Conservation (phyloP, 1,140 invertebrate genomes). For the Aradophagus sp. region DNA sequence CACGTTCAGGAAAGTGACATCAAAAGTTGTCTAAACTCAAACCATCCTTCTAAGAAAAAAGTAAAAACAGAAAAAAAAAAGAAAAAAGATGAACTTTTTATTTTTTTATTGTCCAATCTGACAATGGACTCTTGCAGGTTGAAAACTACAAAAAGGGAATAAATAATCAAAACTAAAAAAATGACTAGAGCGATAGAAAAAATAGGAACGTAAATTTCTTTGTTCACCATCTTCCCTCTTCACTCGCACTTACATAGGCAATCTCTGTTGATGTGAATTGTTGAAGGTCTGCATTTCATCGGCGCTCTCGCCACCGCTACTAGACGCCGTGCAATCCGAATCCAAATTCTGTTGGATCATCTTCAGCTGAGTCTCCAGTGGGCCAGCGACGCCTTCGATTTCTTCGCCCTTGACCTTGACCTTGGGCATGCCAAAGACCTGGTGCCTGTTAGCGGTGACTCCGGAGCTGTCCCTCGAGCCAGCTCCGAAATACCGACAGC, state of each 20-base stretch:
- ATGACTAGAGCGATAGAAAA: too few species aligned
- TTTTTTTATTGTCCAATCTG: too few species aligned
- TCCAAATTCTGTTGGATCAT: slow-evolving; percentile 85
- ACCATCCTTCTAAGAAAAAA: too few species aligned
- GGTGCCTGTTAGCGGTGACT: slow-evolving; percentile 59
- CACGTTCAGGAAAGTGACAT: too few species aligned
- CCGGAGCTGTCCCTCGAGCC: slow-evolving; percentile 76
- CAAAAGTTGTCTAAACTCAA: too few species aligned
- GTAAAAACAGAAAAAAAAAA: too few species aligned
- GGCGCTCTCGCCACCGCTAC: slow-evolving; percentile 94
- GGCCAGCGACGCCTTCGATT: slow-evolving; percentile 80
- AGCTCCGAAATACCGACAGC: slow-evolving; percentile 78
- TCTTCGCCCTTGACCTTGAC: slow-evolving; percentile 75
- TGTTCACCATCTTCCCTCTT: too few species aligned
- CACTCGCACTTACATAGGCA: slow-evolving; percentile 83
- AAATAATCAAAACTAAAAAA: too few species aligned
- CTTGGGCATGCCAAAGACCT: slow-evolving; percentile 71
- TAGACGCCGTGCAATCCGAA: slow-evolving; percentile 94
- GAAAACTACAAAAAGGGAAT: too few species aligned
- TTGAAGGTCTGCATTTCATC: slow-evolving; percentile 90
- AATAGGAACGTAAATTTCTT: too few species aligned
- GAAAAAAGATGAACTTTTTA: too few species aligned
- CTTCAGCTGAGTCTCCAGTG: slow-evolving; percentile 81
- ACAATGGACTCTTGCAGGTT: too few species aligned
- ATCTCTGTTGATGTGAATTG: slow-evolving; percentile 82